phyloP scores from a whole-genome alignment of 2,113 vertebrate genomes.

The Cebidichthys violaceus region DNA sequence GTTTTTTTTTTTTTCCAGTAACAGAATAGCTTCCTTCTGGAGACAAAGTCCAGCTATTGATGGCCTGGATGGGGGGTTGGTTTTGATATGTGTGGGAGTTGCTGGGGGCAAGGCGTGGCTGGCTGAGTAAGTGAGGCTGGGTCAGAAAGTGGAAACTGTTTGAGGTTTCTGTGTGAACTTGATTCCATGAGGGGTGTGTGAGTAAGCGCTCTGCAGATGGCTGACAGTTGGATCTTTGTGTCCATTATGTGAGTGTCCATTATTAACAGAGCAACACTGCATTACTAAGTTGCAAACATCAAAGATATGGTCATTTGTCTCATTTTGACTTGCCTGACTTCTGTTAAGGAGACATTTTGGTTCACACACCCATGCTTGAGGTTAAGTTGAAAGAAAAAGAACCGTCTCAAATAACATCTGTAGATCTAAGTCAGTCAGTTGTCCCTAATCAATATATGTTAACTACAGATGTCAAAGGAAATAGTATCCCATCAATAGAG shows the following conservation, averaged over 20 bases:
- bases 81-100: constrained; percentile 77
- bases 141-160: constrained; percentile 49
- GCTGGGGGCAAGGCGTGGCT: constrained; percentile 70
- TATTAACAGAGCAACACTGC: constrained; percentile 6
- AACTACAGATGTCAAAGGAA: not conserved
- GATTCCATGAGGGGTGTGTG: constrained; percentile 32
- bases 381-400: constrained; percentile 39
- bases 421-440: constrained; percentile 3
- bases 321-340: constrained; percentile 11
- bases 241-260: constrained; percentile 36
- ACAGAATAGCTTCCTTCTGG: constrained; percentile 54
- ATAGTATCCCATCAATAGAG: not conserved
- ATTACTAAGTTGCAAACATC: constrained; percentile 42
- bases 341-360: not conserved
- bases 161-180: constrained; percentile 62
- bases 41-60: constrained; percentile 37
- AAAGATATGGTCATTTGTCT: constrained; percentile 38
- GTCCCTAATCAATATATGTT: constrained; percentile 41
- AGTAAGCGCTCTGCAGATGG: constrained; percentile 34
- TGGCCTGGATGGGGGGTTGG: constrained; percentile 1
- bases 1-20: constrained; percentile 48
- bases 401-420: constrained; percentile 17
- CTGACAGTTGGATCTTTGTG: constrained; percentile 46
- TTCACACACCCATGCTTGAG: constrained; percentile 51
- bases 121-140: constrained; percentile 28